Evolutionary conservation across 2,113 vertebrate species (phyloP), one percentile per base, ranked within the genome.

Genomic region (Scopus umbretta): DNA sequence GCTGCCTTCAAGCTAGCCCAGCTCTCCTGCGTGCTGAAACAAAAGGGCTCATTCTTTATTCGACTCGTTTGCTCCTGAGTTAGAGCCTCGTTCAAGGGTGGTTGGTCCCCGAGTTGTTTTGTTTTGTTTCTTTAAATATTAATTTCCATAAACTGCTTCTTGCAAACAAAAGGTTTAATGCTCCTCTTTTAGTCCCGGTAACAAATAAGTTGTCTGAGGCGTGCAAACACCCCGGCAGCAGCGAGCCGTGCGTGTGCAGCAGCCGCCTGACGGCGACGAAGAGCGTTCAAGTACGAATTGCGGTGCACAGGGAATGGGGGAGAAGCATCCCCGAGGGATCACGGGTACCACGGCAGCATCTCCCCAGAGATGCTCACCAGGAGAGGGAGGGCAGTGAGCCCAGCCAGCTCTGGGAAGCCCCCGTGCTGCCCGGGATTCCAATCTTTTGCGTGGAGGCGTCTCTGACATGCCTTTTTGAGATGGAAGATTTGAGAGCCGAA

Each of bases 51-150:
- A 40, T 95, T 94, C 83, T 87, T 94, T 62, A 90, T 91, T 90
- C 34, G 7, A 16, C 94, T 94, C 70, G 7, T 95, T 97, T 92
- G 52, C 91, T 92, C 81, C 80, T 79, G 88, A 94, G 82, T 85
- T 94, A 96, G 70, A 96, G 92, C 56, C 65, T 90, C 71, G 6
- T 97, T 97, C 72, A 80, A 94, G 95, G 96, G 88, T 94, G 93
- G 90, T 58, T 92, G 94, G 82, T 97, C 91, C 85, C 91, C 1
- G 40, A 87, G 85, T 96, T 91, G 93, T 91, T 79, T 91, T 95
- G 93, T 91, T 95, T 95, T 91, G 87, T 97, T 91, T 71, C 91
- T 96, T 96, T 97, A 95, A 96, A 96, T 95, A 96, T 95, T 94
- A 95, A 96, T 97, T 96, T 96, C 96, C 94, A 76, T 95, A 94